phyloP scores from a whole-genome alignment of 2,113 vertebrate genomes.

The Cairina moschata region DNA sequence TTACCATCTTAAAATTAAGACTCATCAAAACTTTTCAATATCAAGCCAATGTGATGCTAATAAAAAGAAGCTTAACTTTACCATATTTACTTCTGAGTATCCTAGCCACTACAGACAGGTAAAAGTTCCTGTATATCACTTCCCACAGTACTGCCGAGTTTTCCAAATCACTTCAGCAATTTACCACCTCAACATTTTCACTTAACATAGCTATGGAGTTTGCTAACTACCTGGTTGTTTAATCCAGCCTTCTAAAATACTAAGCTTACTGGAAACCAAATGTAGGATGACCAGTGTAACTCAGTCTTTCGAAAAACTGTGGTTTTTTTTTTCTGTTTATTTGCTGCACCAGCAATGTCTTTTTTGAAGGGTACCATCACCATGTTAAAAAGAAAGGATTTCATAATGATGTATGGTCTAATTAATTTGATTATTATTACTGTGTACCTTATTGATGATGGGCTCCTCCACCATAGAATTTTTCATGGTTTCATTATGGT shows the following conservation, averaged over 20 bases:
- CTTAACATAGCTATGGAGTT: background rate
- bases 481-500: constrained; percentile 87
- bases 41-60: background rate
- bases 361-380: background rate
- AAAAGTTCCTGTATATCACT: background rate
- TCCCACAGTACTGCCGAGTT: background rate
- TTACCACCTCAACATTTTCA: background rate
- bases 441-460: constrained; percentile 87
- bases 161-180: background rate
- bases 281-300: background rate
- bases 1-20: background rate
- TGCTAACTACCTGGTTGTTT: background rate
- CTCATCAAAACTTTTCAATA: background rate
- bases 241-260: background rate
- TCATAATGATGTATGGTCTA: background rate
- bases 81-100: background rate
- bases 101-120: background rate
- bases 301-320: background rate
- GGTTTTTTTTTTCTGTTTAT: background rate
- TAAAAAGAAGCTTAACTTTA: background rate
- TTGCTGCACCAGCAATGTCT: background rate
- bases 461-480: constrained; percentile 85
- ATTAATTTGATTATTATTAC: constrained; percentile 40
- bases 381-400: background rate
- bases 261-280: background rate